Percentiles rank a stretch among this genome's conserved stretches.
phyloP scores from a whole-genome alignment of 2,797 vertebrate genomes.

The Enteromius paludinosus region DNA sequence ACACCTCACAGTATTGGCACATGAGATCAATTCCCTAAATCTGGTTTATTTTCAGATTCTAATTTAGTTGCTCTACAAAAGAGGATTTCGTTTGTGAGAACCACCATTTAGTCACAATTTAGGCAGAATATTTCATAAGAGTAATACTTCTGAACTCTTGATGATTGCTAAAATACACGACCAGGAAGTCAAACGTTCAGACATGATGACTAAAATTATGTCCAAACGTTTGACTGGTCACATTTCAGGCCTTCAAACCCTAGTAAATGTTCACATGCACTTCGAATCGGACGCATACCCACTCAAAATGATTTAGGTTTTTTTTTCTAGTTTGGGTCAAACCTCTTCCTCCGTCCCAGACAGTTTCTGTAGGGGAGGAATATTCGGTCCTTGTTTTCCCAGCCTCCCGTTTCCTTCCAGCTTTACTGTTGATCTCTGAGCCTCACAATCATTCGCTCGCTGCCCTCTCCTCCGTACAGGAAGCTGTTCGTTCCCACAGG shows the following conservation, averaged over 20 bases:
- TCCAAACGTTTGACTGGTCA: not conserved
- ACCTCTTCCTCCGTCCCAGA: not conserved
- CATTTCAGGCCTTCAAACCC: not conserved
- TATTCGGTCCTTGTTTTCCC: slow-evolving; percentile 21
- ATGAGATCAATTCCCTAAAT: slow-evolving; percentile 33
- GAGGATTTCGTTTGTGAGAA: not conserved
- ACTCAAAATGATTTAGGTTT: not conserved
- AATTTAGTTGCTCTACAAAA: not conserved
- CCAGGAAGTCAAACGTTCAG: not conserved
- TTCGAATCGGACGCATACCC: not conserved
- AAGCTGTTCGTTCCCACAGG: slow-evolving; percentile 74
- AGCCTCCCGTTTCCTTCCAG: not conserved
- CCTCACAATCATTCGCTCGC: slow-evolving; percentile 60
- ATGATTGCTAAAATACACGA: not conserved
- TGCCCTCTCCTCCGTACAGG: slow-evolving; percentile 70
- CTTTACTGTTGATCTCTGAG: slow-evolving; percentile 9
- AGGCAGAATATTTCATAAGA: not conserved
- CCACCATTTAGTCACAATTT: slow-evolving; percentile 14
- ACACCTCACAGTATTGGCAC: slow-evolving; percentile 48
- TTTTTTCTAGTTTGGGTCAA: not conserved
- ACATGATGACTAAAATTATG: not conserved
- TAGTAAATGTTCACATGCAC: slow-evolving; percentile 1
- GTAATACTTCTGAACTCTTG: not conserved
- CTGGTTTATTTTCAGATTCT: not conserved
- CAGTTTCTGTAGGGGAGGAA: slow-evolving; percentile 18